These are phyloP conservation scores for Danio kyathit DNA, from an alignment of 2,797 vertebrate genomes.

Conservation along the genomic window DNA sequence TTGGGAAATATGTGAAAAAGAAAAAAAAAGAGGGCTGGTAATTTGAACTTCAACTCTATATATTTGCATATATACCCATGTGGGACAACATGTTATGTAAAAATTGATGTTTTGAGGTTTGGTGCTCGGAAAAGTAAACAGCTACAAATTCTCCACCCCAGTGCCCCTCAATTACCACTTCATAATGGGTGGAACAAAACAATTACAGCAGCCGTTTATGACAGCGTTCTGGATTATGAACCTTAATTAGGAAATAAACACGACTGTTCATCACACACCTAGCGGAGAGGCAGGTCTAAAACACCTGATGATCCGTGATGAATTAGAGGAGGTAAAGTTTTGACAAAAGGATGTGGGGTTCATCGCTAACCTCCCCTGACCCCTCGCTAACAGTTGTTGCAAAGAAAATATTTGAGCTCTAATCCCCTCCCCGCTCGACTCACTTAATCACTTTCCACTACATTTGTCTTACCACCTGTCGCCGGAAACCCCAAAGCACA, in stretches of 20 bases:
- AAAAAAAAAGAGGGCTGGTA: too few species aligned
- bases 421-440: conserved; percentile 20
- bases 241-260: conserved; percentile 73
- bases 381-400: conserved; percentile 21
- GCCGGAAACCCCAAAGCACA: conserved; percentile 38
- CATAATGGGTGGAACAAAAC: conserved; percentile 64
- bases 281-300: conserved; percentile 42
- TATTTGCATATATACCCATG: conserved; percentile 1
- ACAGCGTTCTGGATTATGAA: conserved; percentile 69
- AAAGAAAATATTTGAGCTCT: conserved; percentile 45
- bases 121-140: conserved; percentile 61
- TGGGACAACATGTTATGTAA: conserved; percentile 37
- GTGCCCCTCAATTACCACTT: conserved; percentile 61
- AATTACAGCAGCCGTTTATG: conserved; percentile 68
- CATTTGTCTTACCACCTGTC: conserved; percentile 46
- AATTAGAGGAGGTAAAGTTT: conserved; percentile 46
- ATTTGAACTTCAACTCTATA: neutral
- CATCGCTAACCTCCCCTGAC: neutral
- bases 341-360: neutral
- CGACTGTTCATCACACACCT: conserved; percentile 33
- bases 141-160: conserved; percentile 60
- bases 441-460: conserved; percentile 28
- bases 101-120: conserved; percentile 57
- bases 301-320: conserved; percentile 50
- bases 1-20: too few species aligned